Evolutionary conservation across 2,888 invertebrate species (phyloP), one percentile per base, ranked within the genome.

Genomic region (Antheraea assamensis): DNA sequence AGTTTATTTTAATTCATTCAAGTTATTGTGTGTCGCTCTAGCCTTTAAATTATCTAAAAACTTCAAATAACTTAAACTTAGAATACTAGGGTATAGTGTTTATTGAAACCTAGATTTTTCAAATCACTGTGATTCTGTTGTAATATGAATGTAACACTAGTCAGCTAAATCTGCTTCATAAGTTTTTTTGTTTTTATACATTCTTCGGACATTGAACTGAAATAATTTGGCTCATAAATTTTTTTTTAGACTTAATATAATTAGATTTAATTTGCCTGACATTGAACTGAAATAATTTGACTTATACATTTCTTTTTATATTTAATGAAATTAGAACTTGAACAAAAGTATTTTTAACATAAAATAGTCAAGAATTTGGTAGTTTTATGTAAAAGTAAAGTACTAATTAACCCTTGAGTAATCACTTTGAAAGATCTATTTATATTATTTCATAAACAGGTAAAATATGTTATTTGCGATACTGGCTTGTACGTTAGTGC

Each of bases 111-210:
- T 64, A 4, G 17, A 27, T 30, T 27, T 64, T 64, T 30, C 19
- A 64, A 5, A 64, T 64, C 61, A 30, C 27, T 30, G 61, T 64
- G 61, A 30, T 64, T 30, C 5, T 64, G 17, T 64, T 64, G 3
- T 61, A 64, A 64, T 64, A 30, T 64, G 17, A 64, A 58, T 24
- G 24, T 58, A 58, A 13, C 27, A 64, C 61, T 64, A 64, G 61
- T 64, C 61, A 64, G 17, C 27, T 64, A 30, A 64, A 30, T 27
- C 61, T 64, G 61, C 30, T 64, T 64, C 30, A 3, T 30, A 42
- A 21, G 72, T 66, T 72, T 72, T 72, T 30, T 66, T 24, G 21
- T 72, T 35, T 30, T 24, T 72, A 68, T 55, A 15, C 30, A 66
- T 35, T 24, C 31, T 72, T 72, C 10, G 19, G 17, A 24, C 52